phyloP scores from a whole-genome alignment of 2,113 vertebrate species.

The Bufo bufo region DNA sequence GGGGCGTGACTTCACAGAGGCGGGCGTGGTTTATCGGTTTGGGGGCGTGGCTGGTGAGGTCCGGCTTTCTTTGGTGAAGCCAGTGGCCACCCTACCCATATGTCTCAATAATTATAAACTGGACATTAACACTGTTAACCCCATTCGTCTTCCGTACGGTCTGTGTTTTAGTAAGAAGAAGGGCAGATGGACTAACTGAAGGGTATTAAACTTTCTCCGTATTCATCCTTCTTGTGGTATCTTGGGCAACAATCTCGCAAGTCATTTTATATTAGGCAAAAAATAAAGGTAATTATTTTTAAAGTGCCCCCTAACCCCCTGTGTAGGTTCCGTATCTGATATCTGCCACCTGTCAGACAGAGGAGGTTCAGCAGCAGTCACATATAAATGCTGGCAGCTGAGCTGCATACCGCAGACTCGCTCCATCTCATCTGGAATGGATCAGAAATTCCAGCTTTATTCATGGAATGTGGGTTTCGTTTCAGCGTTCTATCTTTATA shows the following conservation, averaged over 20 bases:
- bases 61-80: no score
- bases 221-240: not conserved
- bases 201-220: not conserved
- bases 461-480: conserved; percentile 7
- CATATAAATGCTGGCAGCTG: conserved; percentile 12
- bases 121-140: no score
- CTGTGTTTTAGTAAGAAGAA: not conserved
- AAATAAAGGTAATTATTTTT: not conserved
- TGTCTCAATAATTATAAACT: no score
- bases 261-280: not conserved
- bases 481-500: not conserved
- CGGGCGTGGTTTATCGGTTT: no score
- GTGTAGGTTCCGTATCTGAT: not conserved
- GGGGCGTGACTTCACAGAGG: no score
- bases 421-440: conserved; percentile 25
- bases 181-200: not conserved
- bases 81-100: no score
- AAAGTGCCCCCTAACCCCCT: not conserved
- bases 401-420: not conserved
- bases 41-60: no score
- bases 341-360: conserved; percentile 2
- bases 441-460: conserved; percentile 14
- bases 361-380: not conserved
- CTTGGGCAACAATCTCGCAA: not conserved
- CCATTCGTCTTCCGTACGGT: no score